phyloP scores from a whole-genome alignment of 2,888 invertebrate genomes.

The Bimastos eiseni region DNA sequence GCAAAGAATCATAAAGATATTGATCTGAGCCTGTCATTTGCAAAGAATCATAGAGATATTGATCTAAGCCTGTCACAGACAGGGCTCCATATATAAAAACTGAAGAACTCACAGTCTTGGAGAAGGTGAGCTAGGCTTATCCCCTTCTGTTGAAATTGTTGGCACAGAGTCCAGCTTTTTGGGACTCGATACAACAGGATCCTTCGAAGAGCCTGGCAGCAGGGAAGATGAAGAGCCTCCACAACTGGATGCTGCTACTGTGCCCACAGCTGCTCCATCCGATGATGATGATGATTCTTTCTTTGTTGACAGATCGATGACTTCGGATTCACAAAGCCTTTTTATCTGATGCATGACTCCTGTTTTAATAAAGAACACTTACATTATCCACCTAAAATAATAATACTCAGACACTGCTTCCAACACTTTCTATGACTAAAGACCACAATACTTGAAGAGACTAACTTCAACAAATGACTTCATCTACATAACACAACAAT shows the following conservation, averaged over 20 bases:
- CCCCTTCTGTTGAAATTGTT: not conserved
- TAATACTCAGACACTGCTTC: not conserved
- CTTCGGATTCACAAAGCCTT: conserved; percentile 67
- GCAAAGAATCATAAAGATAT: no score
- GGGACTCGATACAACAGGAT: not conserved
- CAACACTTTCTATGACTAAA: not conserved
- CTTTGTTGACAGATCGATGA: conserved; percentile 30
- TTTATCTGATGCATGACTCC: conserved; percentile 86
- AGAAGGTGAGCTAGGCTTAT: conserved; percentile 23
- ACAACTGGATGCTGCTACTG: not conserved
- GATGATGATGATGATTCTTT: not conserved
- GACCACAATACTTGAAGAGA: not conserved
- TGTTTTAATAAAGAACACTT: conserved; percentile 27
- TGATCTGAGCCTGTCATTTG: no score
- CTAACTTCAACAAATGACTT: not conserved
- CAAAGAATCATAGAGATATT: no score
- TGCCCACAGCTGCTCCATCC: conserved; percentile 23
- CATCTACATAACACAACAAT: no score
- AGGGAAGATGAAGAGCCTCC: not conserved
- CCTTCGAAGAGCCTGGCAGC: conserved; percentile 18
- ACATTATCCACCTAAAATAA: not conserved
- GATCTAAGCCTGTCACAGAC: not conserved
- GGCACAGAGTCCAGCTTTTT: not conserved
- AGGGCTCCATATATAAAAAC: not conserved
- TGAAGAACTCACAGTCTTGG: conserved; percentile 21